Conservation (phyloP, 1,140 invertebrate genomes). For the Grapholita molesta region DNA sequence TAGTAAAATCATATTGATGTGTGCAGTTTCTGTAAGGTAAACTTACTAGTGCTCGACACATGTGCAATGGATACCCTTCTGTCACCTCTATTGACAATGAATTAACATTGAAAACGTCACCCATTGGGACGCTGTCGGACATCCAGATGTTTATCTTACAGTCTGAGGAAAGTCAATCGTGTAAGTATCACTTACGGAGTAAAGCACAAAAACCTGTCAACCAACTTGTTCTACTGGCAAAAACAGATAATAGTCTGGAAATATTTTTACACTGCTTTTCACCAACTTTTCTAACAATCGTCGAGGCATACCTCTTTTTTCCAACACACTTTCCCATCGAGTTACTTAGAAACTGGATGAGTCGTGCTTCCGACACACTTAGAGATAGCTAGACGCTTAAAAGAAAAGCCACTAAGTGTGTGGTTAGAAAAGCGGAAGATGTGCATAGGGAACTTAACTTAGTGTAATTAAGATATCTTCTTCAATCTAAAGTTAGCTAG, state of each 20-base stretch:
- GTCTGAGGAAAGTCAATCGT: not conserved
- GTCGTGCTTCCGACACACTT: conserved; percentile 42
- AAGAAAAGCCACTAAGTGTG: conserved; percentile 40
- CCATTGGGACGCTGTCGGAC: too few relatives aligned
- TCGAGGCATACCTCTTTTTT: conserved; percentile 28
- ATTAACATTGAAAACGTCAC: too few relatives aligned
- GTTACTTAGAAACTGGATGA: conserved; percentile 40
- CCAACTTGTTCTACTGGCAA: not conserved
- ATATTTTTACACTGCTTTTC: not conserved
- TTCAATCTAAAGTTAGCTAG: too few relatives aligned
- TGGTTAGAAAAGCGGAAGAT: conserved; percentile 49
- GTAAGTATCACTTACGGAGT: not conserved
- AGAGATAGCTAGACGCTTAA: conserved; percentile 31
- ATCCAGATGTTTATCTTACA: too few relatives aligned
- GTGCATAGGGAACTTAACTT: conserved; percentile 11
- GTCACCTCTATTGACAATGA: too few relatives aligned
- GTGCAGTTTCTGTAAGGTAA: too few relatives aligned
- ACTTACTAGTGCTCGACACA: too few relatives aligned
- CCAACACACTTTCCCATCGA: conserved; percentile 32
- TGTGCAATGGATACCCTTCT: too few relatives aligned
- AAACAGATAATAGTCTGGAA: not conserved
- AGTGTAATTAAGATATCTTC: not conserved
- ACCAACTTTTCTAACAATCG: conserved; percentile 12
- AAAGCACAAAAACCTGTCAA: not conserved
- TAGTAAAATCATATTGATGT: too few relatives aligned